These are phyloP conservation scores for Fregetta grallaria DNA, from an alignment of 2,113 vertebrate species.

Conservation along the genomic window DNA sequence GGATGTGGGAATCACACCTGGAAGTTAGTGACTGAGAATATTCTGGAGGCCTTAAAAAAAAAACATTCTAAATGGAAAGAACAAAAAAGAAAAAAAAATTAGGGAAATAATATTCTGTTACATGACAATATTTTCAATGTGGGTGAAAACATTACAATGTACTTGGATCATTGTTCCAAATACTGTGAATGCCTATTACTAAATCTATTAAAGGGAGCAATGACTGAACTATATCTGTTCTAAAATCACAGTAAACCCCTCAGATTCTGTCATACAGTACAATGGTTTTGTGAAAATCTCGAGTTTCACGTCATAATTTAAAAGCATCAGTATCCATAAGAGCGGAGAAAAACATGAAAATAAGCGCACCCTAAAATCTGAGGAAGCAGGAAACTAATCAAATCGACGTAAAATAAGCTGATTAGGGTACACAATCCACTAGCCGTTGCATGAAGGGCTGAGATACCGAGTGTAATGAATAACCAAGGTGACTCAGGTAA, in stretches of 20 bases:
- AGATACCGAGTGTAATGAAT: background rate
- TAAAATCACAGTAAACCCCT: background rate
- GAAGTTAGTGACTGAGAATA: background rate
- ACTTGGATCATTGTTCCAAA: background rate
- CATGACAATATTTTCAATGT: background rate
- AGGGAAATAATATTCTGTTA: background rate
- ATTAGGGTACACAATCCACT: background rate
- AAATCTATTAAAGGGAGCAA: background rate
- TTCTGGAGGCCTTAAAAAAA: background rate
- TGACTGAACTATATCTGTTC: background rate
- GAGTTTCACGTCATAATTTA: background rate
- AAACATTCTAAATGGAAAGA: background rate
- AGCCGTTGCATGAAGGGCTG: background rate
- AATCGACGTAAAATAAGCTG: background rate
- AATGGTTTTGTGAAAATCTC: accelerated
- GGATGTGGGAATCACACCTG: background rate
- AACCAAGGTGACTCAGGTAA: background rate
- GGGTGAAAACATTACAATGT: background rate
- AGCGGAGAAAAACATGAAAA: background rate
- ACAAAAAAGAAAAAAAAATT: background rate
- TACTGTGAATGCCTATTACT: background rate
- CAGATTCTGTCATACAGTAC: too few species aligned
- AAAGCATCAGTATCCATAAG: background rate
- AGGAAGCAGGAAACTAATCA: background rate
- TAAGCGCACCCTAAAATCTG: background rate